Percentiles rank a stretch among this genome's conserved stretches.
Evolutionary conservation across 2,113 vertebrate genomes (phyloP).

Genomic region (Eretmochelys imbricata): DNA sequence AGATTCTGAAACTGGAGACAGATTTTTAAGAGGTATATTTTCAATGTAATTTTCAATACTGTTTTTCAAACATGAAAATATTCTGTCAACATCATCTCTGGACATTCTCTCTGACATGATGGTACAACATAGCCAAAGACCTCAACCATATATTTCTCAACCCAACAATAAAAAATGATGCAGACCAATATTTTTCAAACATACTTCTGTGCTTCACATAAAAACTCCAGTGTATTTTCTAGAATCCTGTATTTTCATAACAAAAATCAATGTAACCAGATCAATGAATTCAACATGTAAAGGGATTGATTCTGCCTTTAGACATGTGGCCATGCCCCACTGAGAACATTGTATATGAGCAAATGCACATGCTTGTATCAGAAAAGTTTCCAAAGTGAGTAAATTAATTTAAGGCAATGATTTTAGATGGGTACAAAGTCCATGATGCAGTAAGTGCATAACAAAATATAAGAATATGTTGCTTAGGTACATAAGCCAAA

Average conservation of each 20-base stretch:
- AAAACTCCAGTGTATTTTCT: rapidly evolving
- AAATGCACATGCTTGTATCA: background rate
- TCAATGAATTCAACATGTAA: background rate
- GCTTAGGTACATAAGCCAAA: background rate
- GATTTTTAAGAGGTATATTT: background rate
- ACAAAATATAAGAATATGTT: background rate
- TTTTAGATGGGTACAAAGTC: background rate
- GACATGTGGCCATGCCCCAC: background rate
- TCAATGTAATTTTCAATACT: rapidly evolving
- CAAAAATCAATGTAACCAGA: rapidly evolving
- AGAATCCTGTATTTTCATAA: background rate
- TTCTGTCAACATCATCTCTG: background rate
- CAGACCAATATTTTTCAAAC: background rate
- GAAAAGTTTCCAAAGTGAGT: background rate
- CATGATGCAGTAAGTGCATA: background rate
- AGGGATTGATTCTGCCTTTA: background rate
- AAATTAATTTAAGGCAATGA: background rate
- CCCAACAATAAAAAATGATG: background rate
- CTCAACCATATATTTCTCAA: background rate
- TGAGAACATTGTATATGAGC: background rate
- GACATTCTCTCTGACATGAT: background rate
- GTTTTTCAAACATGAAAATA: background rate
- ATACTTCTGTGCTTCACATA: rapidly evolving
- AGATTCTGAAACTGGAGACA: background rate
- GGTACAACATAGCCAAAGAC: background rate